Conservation (phyloP, 2,797 vertebrate genomes). For the Pyrocephalus nanus region DNA sequence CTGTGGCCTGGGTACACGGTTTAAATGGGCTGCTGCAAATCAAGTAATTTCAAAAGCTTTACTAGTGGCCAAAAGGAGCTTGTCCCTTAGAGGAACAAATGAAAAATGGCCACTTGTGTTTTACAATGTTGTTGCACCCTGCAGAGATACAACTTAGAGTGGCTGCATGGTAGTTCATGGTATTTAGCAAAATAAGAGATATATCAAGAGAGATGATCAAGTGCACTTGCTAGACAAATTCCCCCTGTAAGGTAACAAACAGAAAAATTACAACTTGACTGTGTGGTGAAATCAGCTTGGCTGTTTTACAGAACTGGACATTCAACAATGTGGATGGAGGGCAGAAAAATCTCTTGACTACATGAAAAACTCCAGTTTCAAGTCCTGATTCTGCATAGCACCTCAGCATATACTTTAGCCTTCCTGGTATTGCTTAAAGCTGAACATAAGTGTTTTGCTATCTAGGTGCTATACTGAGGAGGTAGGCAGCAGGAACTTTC, state of each 20-base stretch:
- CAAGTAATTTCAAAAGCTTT: neutral
- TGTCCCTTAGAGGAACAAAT: neutral
- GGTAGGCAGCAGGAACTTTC: neutral
- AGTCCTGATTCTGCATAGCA: neutral
- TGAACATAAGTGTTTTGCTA: neutral
- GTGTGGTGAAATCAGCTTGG: neutral
- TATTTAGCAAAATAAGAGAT: neutral
- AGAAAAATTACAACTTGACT: neutral
- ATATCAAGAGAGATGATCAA: neutral
- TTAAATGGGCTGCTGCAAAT: neutral
- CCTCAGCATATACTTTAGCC: neutral
- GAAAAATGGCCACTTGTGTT: neutral
- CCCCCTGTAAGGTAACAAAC: neutral
- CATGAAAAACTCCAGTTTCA: neutral
- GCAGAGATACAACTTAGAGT: neutral
- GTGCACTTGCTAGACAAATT: neutral
- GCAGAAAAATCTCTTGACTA: neutral
- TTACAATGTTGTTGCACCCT: neutral
- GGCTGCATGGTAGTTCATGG: neutral
- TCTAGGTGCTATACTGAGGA: neutral
- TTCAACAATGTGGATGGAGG: neutral
- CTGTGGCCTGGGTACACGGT: neutral
- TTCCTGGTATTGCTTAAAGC: neutral
- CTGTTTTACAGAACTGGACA: neutral
- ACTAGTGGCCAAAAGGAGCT: neutral